A percentile compares a stretch with the other conserved stretches of the same genome.
phyloP scores from a whole-genome alignment of 2,888 invertebrate genomes.

The Drosophila sordidula region DNA sequence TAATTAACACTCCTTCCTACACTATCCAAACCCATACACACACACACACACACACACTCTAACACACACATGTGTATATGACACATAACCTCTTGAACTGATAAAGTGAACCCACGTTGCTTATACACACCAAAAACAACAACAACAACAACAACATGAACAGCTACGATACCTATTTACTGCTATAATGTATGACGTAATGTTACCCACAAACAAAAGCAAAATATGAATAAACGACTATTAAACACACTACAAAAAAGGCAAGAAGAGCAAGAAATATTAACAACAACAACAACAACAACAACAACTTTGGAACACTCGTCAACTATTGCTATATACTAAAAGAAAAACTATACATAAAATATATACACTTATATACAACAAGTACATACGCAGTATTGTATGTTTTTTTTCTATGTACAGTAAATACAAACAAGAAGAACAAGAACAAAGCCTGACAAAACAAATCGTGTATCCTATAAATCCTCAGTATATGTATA shows the following conservation, averaged over 20 bases:
- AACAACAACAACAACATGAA: conserved; percentile 28
- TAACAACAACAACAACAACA: conserved; percentile 41
- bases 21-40: conserved; percentile 1
- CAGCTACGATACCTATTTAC: conserved; percentile 79
- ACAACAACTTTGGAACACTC: conserved; percentile 62
- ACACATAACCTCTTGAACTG: conserved; percentile 64
- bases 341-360: conserved; percentile 55
- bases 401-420: conserved; percentile 72
- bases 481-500: conserved; percentile 53
- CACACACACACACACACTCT: conserved; percentile 7
- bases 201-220: conserved; percentile 67
- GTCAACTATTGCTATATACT: conserved; percentile 71
- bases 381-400: conserved; percentile 72
- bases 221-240: conserved; percentile 33
- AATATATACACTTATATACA: conserved; percentile 74
- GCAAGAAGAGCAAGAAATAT: conserved; percentile 18
- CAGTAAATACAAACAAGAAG: conserved; percentile 54
- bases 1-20: conserved; percentile 14
- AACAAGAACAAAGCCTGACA: conserved; percentile 74
- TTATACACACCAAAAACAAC: conserved; percentile 42
- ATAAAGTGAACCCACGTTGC: conserved; percentile 69
- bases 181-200: conserved; percentile 77
- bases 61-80: conserved; percentile 35
- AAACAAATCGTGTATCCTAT: conserved; percentile 76
- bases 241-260: conserved; percentile 21